Conservation (phyloP, 1,140 invertebrate species). For the Forficula auricularia region DNA sequence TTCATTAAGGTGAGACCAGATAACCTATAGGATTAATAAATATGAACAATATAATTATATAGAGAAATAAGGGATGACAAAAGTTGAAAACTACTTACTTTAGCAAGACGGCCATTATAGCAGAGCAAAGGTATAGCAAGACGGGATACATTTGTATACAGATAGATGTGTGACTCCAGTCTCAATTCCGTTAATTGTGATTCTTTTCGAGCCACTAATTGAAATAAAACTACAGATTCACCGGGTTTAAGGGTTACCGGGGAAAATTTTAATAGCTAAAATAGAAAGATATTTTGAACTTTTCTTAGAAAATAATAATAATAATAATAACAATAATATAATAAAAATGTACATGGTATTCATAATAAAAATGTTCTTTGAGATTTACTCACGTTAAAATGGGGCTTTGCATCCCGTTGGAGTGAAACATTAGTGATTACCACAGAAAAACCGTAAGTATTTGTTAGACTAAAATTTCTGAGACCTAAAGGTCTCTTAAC, state of each 20-base stretch:
- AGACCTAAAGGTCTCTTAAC: conserved; percentile 22
- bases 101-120: conserved; percentile 51
- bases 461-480: conserved; percentile 43
- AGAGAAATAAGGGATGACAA: background rate
- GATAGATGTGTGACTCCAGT: conserved; percentile 41
- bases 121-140: conserved; percentile 50
- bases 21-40: conserved; percentile 2
- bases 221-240: conserved; percentile 38
- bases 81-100: conserved; percentile 25
- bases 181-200: conserved; percentile 36
- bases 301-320: too few species aligned
- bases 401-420: conserved; percentile 34
- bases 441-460: conserved; percentile 49
- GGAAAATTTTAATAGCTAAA: conserved; percentile 41
- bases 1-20: conserved; percentile 10
- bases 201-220: conserved; percentile 34
- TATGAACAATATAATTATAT: too few species aligned
- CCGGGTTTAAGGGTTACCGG: conserved; percentile 42
- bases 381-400: conserved; percentile 35
- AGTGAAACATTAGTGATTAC: conserved; percentile 52
- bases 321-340: background rate
- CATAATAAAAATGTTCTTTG: conserved; percentile 12
- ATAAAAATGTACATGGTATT: conserved; percentile 5
- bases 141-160: conserved; percentile 56
- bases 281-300: conserved; percentile 18